These are phyloP conservation scores for Thalassophryne amazonica DNA, from an alignment of 2,797 vertebrate genomes.

Conservation along the genomic window DNA sequence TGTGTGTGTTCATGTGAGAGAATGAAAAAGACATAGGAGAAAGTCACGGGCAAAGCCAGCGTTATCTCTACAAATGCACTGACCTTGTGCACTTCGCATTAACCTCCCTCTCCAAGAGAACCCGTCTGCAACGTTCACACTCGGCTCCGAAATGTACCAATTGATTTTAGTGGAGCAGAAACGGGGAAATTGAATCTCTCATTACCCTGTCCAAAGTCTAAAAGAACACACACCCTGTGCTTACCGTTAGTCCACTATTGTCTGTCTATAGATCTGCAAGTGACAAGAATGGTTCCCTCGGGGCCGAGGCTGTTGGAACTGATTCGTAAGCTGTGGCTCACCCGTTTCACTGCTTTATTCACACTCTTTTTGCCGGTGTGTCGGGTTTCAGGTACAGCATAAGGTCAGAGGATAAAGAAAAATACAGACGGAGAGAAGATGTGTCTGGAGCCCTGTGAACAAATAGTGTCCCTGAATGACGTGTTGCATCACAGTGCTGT, in stretches of 20 bases:
- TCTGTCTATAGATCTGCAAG: constrained; percentile 37
- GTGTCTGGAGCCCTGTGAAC: neutral
- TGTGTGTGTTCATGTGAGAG: constrained; percentile 47
- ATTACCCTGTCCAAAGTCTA: constrained; percentile 40
- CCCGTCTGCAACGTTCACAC: constrained; percentile 54
- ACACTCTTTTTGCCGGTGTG: constrained; percentile 1
- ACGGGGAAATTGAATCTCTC: constrained; percentile 44
- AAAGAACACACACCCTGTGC: constrained; percentile 31
- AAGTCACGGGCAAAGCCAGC: constrained; percentile 47
- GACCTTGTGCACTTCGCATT: constrained; percentile 64
- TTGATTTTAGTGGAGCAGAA: constrained; percentile 57
- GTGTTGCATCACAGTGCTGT: constrained; percentile 5
- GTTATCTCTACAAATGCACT: constrained; percentile 61
- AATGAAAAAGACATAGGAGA: constrained; percentile 43
- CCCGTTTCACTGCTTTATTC: constrained; percentile 4
- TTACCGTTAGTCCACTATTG: constrained; percentile 28
- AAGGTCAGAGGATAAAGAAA: neutral
- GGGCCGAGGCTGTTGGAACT: constrained; percentile 29
- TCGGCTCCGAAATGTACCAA: constrained; percentile 42
- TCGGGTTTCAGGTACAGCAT: constrained; percentile 18
- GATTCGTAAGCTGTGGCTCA: constrained; percentile 27
- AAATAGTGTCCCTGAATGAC: constrained; percentile 18
- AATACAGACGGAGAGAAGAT: neutral
- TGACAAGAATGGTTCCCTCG: constrained; percentile 19
- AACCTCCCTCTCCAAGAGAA: constrained; percentile 50